Base-by-base conservation (phyloP, 2,797 vertebrate genomes). In the Fistularia tabacaria region DNA sequence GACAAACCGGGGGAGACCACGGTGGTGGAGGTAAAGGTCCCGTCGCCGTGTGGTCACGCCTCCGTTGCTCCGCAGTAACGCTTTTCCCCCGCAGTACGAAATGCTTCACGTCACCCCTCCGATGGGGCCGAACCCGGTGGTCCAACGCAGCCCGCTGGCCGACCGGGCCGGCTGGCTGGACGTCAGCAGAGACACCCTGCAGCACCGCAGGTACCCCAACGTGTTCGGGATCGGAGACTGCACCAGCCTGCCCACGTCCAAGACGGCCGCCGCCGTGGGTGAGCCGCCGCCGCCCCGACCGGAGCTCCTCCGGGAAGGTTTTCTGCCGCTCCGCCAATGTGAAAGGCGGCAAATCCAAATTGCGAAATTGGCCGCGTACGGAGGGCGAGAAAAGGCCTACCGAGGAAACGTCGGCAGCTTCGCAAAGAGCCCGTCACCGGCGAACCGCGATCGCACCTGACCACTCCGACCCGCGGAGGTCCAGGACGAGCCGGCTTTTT, bases 91-190 rank as follows among this genome's bases (percentile, higher is more conserved):
- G 15, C 45, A 99, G 97, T 99, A 98, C 72, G 96, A 94, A 82
- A 95, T 99, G 96, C 94, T 99, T 62, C 97, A 99, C 6, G 94
- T 99, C 42, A 97, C 97, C 0, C 97, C 97, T 5, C 97, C 97
- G 0, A 99, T 99, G 97, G 94, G 95, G 51, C 89, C 96, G 10
- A 93, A 80, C 38, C 79, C 83, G 0, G 93, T 92, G 10, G 72
- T 99, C 11, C 86, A 94, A 83, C 88, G 68, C 11, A 94, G 93
- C 56, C 79, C 79, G 0, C 82, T 98, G 73, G 90, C 92, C 0
- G 94, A 99, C 59, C 67, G 74, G 45, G 54, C 2, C 0, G 97
- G 97, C 62, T 99, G 96, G 96, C 80, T 99, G 71, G 92, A 98
- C 10, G 59, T 99, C n/a, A 68, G 95, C 85, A 97, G 92, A 79